These are phyloP conservation scores for Xanthia togata DNA, from an alignment of 2,888 invertebrate species.

Conservation along the genomic window DNA sequence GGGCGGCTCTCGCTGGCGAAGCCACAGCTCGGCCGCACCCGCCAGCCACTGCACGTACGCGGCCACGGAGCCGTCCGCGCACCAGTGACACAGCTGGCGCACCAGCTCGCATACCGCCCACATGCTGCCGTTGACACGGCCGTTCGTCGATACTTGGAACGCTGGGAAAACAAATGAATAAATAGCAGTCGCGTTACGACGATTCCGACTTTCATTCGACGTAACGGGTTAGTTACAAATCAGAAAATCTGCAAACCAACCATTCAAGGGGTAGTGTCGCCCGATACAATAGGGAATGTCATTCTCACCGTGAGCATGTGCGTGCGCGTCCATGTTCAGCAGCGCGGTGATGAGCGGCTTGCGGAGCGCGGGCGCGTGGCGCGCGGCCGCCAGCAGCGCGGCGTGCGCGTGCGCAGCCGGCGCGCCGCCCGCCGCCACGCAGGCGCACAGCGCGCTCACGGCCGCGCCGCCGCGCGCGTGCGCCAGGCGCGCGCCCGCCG, in stretches of 20 bases:
- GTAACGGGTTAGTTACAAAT: not conserved
- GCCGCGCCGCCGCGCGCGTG: conserved; percentile 76
- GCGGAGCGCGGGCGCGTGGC: conserved; percentile 72
- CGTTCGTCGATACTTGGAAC: conserved; percentile 73
- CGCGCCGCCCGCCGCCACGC: conserved; percentile 76
- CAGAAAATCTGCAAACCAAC: not conserved
- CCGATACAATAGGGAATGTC: not conserved
- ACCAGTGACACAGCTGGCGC: conserved; percentile 93
- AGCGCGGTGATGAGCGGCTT: conserved; percentile 75
- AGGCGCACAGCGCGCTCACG: conserved; percentile 81
- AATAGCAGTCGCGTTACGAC: not conserved
- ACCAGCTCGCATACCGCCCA: conserved; percentile 94
- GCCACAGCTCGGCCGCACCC: conserved; percentile 88
- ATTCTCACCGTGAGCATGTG: conserved; percentile 79
- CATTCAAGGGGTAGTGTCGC: not conserved
- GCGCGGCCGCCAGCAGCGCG: conserved; percentile 77
- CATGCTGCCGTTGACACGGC: conserved; percentile 79
- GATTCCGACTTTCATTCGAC: too few relatives aligned
- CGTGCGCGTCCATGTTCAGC: conserved; percentile 81
- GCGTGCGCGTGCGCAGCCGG: conserved; percentile 67
- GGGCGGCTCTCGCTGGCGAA: conserved; percentile 80
- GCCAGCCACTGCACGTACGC: conserved; percentile 94
- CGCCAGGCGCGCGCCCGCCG: conserved; percentile 68
- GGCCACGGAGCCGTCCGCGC: conserved; percentile 91
- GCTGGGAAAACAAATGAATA: conserved; percentile 59